Conservation (phyloP, 2,888 invertebrate genomes). For the Zaprionus bogoriensis region DNA sequence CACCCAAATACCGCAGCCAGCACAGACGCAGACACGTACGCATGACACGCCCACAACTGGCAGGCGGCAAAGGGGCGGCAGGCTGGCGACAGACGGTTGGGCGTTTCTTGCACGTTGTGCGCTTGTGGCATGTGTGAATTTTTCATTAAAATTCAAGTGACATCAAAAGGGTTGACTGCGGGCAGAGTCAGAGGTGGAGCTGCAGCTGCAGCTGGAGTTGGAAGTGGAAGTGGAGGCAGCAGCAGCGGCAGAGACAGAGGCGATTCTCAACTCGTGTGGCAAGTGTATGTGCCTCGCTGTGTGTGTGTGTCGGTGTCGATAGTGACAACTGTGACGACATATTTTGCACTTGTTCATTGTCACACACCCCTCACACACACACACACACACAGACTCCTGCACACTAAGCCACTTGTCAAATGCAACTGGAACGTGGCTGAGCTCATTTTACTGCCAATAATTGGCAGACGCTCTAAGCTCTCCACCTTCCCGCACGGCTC, state of each 20-base stretch:
- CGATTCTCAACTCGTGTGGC: slow-evolving; percentile 25
- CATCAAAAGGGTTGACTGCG: slow-evolving; percentile 79
- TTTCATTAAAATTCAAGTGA: slow-evolving; percentile 80
- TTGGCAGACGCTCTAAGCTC: slow-evolving; percentile 56
- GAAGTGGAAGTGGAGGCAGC: slow-evolving; percentile 23
- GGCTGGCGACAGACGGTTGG: not conserved
- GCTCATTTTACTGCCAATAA: slow-evolving; percentile 52
- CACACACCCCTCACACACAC: slow-evolving; percentile 21
- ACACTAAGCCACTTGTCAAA: slow-evolving; percentile 63
- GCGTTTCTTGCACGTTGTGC: slow-evolving; percentile 58
- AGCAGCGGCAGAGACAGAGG: slow-evolving; percentile 3
- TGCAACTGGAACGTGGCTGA: slow-evolving; percentile 29
- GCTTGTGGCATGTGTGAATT: slow-evolving; percentile 78
- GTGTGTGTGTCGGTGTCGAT: slow-evolving; percentile 43
- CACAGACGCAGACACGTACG: slow-evolving; percentile 50
- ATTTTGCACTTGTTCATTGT: slow-evolving; percentile 72
- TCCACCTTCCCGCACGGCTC: slow-evolving; percentile 29
- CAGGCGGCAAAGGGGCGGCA: not conserved
- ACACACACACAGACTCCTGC: slow-evolving; percentile 8
- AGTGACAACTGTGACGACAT: slow-evolving; percentile 80
- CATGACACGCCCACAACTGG: slow-evolving; percentile 44
- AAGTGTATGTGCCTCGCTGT: slow-evolving; percentile 9
- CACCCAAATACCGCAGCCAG: slow-evolving; percentile 56
- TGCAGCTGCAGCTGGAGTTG: slow-evolving; percentile 15
- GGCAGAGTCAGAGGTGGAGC: no score